phyloP scores from a whole-genome alignment of 1,140 invertebrate genomes.

The Sitophilus oryzae region DNA sequence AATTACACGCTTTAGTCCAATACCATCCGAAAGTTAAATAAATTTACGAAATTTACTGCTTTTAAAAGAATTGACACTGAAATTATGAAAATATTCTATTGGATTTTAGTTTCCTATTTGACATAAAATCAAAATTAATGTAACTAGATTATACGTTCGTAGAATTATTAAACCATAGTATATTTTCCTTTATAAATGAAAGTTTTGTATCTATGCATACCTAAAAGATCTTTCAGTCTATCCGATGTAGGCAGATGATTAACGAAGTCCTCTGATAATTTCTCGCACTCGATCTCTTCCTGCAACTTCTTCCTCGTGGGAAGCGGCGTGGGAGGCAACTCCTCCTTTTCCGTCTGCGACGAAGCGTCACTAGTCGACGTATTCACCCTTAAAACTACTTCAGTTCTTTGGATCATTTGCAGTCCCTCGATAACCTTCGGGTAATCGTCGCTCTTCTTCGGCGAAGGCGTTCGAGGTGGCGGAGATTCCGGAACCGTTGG shows the following conservation, averaged over 20 bases:
- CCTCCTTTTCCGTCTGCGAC: constrained; percentile 55
- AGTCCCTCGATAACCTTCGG: constrained; percentile 49
- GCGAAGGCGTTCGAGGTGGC: constrained; percentile 33
- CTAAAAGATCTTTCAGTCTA: constrained; percentile 63
- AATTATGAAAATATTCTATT: too few species aligned
- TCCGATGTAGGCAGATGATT: constrained; percentile 62
- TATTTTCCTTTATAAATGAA: not conserved
- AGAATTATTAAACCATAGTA: not conserved
- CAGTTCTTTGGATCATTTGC: constrained; percentile 55
- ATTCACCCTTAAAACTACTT: constrained; percentile 56
- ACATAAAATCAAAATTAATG: too few species aligned
- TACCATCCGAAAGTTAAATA: too few species aligned
- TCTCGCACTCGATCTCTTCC: constrained; percentile 77
- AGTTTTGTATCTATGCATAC: constrained; percentile 32
- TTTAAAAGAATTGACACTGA: too few species aligned
- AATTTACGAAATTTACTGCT: too few species aligned
- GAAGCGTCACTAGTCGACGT: constrained; percentile 55
- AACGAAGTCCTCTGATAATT: constrained; percentile 65
- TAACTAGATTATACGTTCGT: too few species aligned
- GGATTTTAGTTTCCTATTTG: too few species aligned
- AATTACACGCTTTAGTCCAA: too few species aligned
- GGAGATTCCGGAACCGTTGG: constrained; percentile 33
- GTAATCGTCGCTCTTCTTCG: constrained; percentile 36
- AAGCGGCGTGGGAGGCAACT: constrained; percentile 37
- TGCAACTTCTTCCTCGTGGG: constrained; percentile 53